Evolutionary conservation across 2,888 invertebrate species (phyloP), one percentile per base, ranked within the genome.

Genomic region (Zygogramma bicolorata): DNA sequence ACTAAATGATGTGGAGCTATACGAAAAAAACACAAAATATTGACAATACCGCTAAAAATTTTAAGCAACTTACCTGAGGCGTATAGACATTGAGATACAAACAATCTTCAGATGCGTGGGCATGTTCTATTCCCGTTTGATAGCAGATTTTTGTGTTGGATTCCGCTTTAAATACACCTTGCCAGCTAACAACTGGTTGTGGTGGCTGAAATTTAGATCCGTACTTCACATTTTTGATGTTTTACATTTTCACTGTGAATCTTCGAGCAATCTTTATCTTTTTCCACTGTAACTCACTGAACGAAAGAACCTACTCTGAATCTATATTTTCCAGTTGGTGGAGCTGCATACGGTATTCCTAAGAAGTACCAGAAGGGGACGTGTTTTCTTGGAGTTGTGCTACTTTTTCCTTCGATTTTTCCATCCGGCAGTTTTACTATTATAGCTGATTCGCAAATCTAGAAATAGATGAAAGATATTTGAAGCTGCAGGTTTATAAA

Each of bases 241-340:
- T n/a, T n/a, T n/a, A n/a, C n/a, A n/a, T n/a, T n/a, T n/a, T n/a
- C n/a, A n/a, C n/a, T n/a, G n/a, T n/a, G n/a, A n/a, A n/a, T n/a
- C n/a, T n/a, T n/a, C n/a, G n/a, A n/a, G n/a, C n/a, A n/a, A n/a
- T n/a, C n/a, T n/a, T n/a, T n/a, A n/a, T n/a, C n/a, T n/a, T n/a
- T n/a, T n/a, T n/a, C n/a, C n/a, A n/a, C n/a, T n/a, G n/a, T n/a
- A n/a, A n/a, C n/a, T n/a, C n/a, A n/a, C n/a, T n/a, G n/a, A n/a
- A n/a, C n/a, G n/a, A n/a, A n/a, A n/a, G n/a, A n/a, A 38, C 65
- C 46, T 71, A 82, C 81, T 71, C 81, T 75, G 68, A 82, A 82
- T 49, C 81, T 78, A 15, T 79, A 60, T 15, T 74, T 67, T 15
- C 80, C 82, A 13, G 76, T 66, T 7, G 82, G 82, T 7, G 82